Evolutionary conservation across 2,888 invertebrate genomes (phyloP), one percentile per base, ranked within the genome.

Genomic region (Latrodectus elegans): DNA sequence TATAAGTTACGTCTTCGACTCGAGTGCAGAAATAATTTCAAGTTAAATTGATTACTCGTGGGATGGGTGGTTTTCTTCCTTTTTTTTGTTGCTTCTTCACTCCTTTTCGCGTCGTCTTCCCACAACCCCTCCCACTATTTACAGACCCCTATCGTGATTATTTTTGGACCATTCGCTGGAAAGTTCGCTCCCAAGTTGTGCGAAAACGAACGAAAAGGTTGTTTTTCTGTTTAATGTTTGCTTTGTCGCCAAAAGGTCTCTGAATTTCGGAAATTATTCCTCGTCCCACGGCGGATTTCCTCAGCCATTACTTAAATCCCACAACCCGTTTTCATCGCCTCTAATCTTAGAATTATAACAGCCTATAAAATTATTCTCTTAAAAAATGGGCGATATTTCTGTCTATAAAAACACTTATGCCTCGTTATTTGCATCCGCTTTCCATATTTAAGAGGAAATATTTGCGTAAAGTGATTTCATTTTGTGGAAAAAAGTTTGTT

Each of bases 41-140:
- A 88, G 83, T 88, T 88, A 88, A 83, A 83, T 83, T 88, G 88
- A 88, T 83, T 82, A 83, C 88, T 88, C 88, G 49, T 9, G 83
- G 88, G 83, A 83, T 65, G 17, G 71, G 14, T 22, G 26, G 17
- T 64, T 14, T 71, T 79, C 71, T 26, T 55, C 67, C 77, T 68
- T 11, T 77, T 67, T 55, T 38, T 38, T 70, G 77, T 68, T 68
- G 72, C 38, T 38, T 70, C 78, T 78, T 64, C 11, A 38, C 38
- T 38, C 38, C 38, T 38, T 38, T 38, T 38, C 38, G 38, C 38
- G 38, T 38, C 38, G 38, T 38, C 38, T 38, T 38, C 38, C 38
- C 38, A 38, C 38, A 38, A 38, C 38, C 38, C 60, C 12, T n/a
- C 60, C 60, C 12, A 60, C 60, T 60, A 60, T 60, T 60, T 60